These are phyloP conservation scores for Paradisaea rubra DNA, from an alignment of 2,113 vertebrate genomes.

Conservation along the genomic window DNA sequence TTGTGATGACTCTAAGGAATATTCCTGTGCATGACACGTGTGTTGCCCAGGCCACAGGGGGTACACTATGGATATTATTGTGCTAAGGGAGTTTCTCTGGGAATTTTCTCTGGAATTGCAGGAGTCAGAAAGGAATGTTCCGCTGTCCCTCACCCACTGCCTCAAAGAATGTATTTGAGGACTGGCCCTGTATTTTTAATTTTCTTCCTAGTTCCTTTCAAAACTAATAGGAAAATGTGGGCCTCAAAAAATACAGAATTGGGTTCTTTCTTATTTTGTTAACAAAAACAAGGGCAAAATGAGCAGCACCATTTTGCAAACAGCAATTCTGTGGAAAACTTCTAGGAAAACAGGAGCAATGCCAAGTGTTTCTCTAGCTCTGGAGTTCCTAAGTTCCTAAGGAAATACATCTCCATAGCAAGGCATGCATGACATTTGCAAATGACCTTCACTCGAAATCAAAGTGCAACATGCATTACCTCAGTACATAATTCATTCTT, in stretches of 20 bases:
- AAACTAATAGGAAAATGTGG: neutral
- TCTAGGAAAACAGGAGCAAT: conserved; percentile 16
- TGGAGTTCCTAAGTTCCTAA: neutral
- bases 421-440: neutral
- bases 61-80: neutral
- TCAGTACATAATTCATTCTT: conserved; percentile 15
- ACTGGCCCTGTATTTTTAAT: neutral
- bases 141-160: neutral
- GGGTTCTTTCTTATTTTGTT: neutral
- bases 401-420: neutral
- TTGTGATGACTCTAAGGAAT: neutral
- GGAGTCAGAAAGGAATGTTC: neutral
- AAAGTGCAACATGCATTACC: neutral
- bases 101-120: neutral
- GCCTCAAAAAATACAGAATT: neutral
- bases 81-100: neutral
- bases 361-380: neutral
- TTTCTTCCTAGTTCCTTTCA: neutral
- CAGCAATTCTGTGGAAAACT: neutral
- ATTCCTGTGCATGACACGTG: neutral
- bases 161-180: neutral
- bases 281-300: neutral
- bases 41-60: neutral
- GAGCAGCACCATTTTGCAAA: neutral
- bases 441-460: conserved; percentile 2